These are phyloP conservation scores for Schlechtendalia chinensis DNA, from an alignment of 1,140 invertebrate species.

Conservation along the genomic window DNA sequence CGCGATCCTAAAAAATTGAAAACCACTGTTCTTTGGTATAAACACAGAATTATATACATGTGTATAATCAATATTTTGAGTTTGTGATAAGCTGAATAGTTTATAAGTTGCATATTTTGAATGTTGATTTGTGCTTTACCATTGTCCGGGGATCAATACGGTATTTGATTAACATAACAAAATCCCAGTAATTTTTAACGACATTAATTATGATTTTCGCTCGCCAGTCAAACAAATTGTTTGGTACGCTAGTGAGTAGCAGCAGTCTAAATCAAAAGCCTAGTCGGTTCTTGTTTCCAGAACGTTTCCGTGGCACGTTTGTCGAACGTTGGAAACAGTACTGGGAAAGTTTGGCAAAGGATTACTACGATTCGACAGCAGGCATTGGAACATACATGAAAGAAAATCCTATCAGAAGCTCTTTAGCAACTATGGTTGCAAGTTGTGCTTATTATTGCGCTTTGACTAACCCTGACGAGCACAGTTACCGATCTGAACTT, in stretches of 20 bases:
- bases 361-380: conserved; percentile 63
- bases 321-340: conserved; percentile 65
- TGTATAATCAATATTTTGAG: no score
- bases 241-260: not conserved
- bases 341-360: conserved; percentile 63
- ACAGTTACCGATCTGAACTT: conserved; percentile 63
- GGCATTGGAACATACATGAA: conserved; percentile 62
- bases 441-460: conserved; percentile 57
- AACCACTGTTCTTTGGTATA: no score
- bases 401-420: conserved; percentile 61
- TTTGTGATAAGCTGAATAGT: no score
- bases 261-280: conserved; percentile 2
- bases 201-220: not conserved
- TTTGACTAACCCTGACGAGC: conserved; percentile 67
- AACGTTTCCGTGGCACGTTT: conserved; percentile 62
- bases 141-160: no score
- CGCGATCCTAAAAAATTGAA: no score
- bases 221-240: not conserved
- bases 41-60: no score
- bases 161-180: no score
- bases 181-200: no score
- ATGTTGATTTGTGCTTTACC: no score
- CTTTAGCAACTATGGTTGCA: conserved; percentile 54
- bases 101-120: no score
- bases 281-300: conserved; percentile 33